Percentiles rank a stretch among this genome's conserved stretches.
phyloP scores from a whole-genome alignment of 30 jellyfish, hydroid and myxozoan genomes.

The Turritopsis rubra region DNA sequence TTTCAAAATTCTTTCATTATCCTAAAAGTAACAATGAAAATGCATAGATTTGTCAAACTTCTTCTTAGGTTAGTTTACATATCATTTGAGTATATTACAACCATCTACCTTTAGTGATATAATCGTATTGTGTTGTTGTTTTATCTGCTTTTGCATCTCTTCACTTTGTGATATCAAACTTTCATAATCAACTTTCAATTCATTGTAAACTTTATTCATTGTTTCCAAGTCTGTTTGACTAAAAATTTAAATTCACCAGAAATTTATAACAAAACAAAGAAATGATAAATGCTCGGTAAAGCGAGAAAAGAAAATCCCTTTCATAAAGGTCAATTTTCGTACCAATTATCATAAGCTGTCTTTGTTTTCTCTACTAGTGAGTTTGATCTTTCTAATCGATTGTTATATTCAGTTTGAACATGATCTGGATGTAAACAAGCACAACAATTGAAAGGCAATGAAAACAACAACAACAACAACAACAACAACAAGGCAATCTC shows the following conservation, averaged over 20 bases:
- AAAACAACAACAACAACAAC: background rate
- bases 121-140: background rate
- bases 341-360: constrained; percentile 42
- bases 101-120: background rate
- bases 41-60: background rate
- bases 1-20: constrained; percentile 28
- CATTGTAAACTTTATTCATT: constrained; percentile 42
- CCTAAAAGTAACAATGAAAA: background rate
- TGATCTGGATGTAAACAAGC: constrained; percentile 19
- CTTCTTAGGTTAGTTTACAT: too few species aligned
- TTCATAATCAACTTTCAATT: constrained; percentile 35
- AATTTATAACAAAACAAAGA: background rate
- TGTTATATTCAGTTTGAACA: constrained; percentile 30
- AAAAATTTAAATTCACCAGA: background rate
- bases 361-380: constrained; percentile 50
- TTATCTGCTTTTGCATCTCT: background rate
- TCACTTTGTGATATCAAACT: background rate
- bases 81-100: too few species aligned
- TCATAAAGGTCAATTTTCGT: constrained; percentile 3
- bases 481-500: background rate
- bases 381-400: constrained; percentile 25
- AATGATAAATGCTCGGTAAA: background rate
- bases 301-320: too few species aligned
- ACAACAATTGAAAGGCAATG: background rate
- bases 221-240: constrained; percentile 47